Base-by-base conservation (phyloP, 2,113 vertebrate species). In the Lucifuga dentata region DNA sequence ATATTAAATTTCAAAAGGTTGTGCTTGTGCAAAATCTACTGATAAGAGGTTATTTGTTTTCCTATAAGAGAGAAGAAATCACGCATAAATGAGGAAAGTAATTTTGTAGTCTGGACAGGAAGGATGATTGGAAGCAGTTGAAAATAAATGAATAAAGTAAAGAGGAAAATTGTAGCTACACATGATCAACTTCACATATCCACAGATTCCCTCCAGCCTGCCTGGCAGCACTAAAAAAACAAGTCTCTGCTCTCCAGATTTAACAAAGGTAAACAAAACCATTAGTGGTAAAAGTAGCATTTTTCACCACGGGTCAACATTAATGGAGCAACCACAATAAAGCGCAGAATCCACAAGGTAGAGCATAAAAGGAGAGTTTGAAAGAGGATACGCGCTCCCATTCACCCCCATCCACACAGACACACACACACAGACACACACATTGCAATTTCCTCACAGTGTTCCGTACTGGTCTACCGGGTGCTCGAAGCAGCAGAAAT, bases 251-350 rank as follows among this genome's bases (percentile, higher is more conserved):
- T 11, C 41, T 46, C 62, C 24, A 41, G 59, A 76, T 64, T 69
- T 58, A 77, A 84, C 53, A 51, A 23, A 70, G 20, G 80, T 73
- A 82, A 88, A 89, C 77, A 89, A 59, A 82, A 59, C 73, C 52
- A 85, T 88, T 85, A 85, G 66, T 24, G 57, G 67, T 12, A 16
- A 80, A 79, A 73, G 68, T 43, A 48, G 49, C 26, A 45, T 73
- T 68, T 82, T 80, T 70, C 57, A 65, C 55, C 33, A 60, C 5
- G 15, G 59, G 40, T 76, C 56, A 55, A 56, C 66, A 61, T 57
- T 78, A 79, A 84, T 71, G 81, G 85, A 75, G 21, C 26, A 24
- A 50, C 58, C 75, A 69, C 70, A 76, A 65, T 58, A 68, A 75
- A 76, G 59, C 64, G 66, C 6, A 43, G 64, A 55, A 56, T 59